phyloP scores from a whole-genome alignment of 1,140 invertebrate genomes.

The Lithobius niger region DNA sequence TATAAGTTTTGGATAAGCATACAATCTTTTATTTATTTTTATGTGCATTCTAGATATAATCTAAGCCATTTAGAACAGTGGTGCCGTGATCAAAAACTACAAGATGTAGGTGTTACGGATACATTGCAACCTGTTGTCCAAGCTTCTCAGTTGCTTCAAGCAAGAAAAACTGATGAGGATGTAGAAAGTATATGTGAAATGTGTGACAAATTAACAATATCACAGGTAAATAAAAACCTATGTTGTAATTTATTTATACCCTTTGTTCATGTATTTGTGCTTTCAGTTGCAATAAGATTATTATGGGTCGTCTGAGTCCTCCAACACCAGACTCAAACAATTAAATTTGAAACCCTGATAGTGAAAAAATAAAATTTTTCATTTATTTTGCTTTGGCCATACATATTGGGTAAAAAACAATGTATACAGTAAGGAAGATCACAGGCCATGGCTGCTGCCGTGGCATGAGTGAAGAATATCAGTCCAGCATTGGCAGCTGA shows the following conservation, averaged over 20 bases:
- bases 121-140: constrained; percentile 83
- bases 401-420: too few relatives aligned
- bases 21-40: background rate
- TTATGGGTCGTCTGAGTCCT: too few relatives aligned
- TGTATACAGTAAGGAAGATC: too few relatives aligned
- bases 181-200: constrained; percentile 82
- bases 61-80: constrained; percentile 87
- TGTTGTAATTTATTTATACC: constrained; percentile 2
- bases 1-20: too few relatives aligned
- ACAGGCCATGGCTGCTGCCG: too few relatives aligned
- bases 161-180: constrained; percentile 80
- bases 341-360: too few relatives aligned
- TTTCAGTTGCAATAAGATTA: too few relatives aligned
- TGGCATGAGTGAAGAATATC: too few relatives aligned
- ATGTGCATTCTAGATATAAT: constrained; percentile 43
- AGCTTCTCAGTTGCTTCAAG: constrained; percentile 78
- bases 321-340: too few relatives aligned
- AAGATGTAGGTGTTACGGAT: constrained; percentile 47
- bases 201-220: constrained; percentile 69
- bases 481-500: too few relatives aligned
- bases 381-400: too few relatives aligned
- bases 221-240: constrained; percentile 47
- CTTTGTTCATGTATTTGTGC: background rate
- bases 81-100: constrained; percentile 59
- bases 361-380: too few relatives aligned